A percentile compares a stretch with the other conserved stretches of the same genome.
phyloP scores from a whole-genome alignment of 2,113 vertebrate species.

The Sylvietta virens region DNA sequence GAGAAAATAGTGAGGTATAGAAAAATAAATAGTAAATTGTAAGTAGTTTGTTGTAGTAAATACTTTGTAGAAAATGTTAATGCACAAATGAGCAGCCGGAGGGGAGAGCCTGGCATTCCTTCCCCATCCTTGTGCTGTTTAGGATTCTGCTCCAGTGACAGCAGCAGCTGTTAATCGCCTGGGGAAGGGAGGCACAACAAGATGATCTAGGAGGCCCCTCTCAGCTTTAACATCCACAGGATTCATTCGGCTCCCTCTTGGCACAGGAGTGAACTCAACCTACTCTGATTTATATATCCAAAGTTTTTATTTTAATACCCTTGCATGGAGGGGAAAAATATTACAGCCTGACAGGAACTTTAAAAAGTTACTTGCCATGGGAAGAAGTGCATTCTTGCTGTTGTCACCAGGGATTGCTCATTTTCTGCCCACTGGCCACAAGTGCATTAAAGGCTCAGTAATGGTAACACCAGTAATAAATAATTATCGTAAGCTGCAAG shows the following conservation, averaged over 20 bases:
- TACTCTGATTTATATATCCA: conserved; percentile 5
- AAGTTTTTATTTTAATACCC: conserved; percentile 46
- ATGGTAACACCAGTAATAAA: conserved; percentile 42
- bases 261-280: background rate
- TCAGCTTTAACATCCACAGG: background rate
- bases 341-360: background rate
- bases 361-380: background rate
- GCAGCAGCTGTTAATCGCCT: background rate
- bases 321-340: conserved; percentile 17
- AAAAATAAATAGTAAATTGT: background rate
- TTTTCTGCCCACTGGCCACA: conserved; percentile 32
- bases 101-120: background rate
- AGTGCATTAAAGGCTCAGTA: conserved; percentile 43
- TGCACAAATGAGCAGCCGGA: background rate
- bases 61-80: background rate
- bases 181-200: conserved; percentile 2
- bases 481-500: conserved; percentile 37
- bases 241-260: background rate
- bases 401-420: conserved; percentile 18
- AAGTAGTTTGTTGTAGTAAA: background rate
- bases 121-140: background rate
- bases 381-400: background rate
- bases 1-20: background rate
- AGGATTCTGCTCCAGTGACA: conserved; percentile 3
- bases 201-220: conserved; percentile 25